A percentile compares a stretch with the other conserved stretches of the same genome.
These are phyloP conservation scores for Actias luna DNA, from an alignment of 2,888 invertebrate species.

Conservation along the genomic window DNA sequence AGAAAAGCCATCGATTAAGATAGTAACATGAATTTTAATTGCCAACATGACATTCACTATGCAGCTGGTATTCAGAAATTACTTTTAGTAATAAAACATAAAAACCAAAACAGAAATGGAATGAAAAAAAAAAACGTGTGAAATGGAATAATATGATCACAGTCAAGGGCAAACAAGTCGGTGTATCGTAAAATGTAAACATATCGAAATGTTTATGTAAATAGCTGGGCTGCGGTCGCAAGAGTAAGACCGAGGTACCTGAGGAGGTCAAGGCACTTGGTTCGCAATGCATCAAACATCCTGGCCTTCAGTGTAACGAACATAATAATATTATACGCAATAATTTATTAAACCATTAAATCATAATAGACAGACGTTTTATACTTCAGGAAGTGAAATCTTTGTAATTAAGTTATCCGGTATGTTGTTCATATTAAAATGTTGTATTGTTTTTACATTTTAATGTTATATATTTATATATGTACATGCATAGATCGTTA, in stretches of 20 bases:
- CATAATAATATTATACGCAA: background rate
- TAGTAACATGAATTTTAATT: background rate
- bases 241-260: conserved; percentile 11
- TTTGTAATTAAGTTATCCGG: background rate
- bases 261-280: conserved; percentile 16
- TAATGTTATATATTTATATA: too few species aligned
- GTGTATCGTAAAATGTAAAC: conserved; percentile 8
- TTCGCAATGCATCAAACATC: conserved; percentile 14
- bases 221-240: conserved; percentile 16
- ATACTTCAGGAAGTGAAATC: background rate
- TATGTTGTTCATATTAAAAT: background rate
- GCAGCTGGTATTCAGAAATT: background rate
- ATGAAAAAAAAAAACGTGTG: background rate
- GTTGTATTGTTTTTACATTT: background rate
- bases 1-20: background rate
- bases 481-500: too few species aligned
- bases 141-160: conserved; percentile 6
- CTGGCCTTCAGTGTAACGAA: background rate
- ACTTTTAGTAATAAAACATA: background rate
- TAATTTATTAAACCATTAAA: conserved; percentile 7
- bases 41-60: background rate
- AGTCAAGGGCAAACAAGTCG: conserved; percentile 10
- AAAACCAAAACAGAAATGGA: background rate
- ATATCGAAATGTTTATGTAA: conserved; percentile 24
- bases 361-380: background rate